Conservation (phyloP, 2,113 vertebrate species). For the Australoheros scitulus region DNA sequence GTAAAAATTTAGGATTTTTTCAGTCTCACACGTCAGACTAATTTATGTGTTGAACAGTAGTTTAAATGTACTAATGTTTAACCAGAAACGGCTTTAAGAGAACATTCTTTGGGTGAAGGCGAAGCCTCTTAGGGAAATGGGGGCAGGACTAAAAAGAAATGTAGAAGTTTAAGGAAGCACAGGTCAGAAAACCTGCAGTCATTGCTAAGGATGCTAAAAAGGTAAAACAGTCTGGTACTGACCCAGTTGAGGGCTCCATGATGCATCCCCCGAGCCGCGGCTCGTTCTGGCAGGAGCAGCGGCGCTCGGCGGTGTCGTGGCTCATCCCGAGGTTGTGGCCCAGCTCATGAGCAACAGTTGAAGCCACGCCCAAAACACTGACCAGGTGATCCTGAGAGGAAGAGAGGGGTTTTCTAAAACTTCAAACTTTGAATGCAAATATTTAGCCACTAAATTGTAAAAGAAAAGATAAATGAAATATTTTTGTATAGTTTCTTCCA, state of each 20-base stretch:
- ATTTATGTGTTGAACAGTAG: too few relatives aligned
- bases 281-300: conserved; percentile 83
- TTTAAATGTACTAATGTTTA: too few relatives aligned
- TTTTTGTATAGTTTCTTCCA: too few relatives aligned
- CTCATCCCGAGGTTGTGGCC: conserved; percentile 93
- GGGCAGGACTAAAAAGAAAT: background rate
- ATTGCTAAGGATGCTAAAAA: background rate
- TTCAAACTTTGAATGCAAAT: background rate
- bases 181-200: too few relatives aligned
- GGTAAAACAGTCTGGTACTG: conserved; percentile 41
- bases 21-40: too few relatives aligned
- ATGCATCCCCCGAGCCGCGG: conserved; percentile 88
- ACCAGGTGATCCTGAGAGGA: conserved; percentile 86
- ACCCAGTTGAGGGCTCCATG: conserved; percentile 92
- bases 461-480: too few relatives aligned
- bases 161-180: too few relatives aligned
- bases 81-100: accelerated
- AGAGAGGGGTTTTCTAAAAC: background rate
- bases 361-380: conserved; percentile 87
- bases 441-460: background rate
- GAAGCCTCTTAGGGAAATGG: too few relatives aligned
- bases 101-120: background rate
- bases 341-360: conserved; percentile 91
- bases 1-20: too few relatives aligned
- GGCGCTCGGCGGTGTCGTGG: conserved; percentile 80